phyloP scores from a whole-genome alignment of 1,140 invertebrate genomes.

The Drosophila lowei region DNA sequence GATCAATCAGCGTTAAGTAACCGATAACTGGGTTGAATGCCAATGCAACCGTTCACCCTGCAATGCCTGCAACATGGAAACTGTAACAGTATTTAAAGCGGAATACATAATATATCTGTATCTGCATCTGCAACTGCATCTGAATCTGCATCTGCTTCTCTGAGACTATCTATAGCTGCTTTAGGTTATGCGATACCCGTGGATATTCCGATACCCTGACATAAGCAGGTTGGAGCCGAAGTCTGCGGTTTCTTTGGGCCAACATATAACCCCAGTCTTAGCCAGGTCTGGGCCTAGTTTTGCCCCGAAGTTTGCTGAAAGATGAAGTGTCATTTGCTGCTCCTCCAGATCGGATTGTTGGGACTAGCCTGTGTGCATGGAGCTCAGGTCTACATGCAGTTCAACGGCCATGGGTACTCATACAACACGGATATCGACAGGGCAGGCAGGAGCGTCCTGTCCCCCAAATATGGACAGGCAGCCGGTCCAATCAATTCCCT shows the following conservation, averaged over 20 bases:
- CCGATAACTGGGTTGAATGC: constrained; percentile 3
- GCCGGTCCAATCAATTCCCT: constrained; percentile 19
- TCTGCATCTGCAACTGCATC: neutral
- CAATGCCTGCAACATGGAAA: constrained; percentile 8
- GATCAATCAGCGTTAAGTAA: constrained; percentile 44
- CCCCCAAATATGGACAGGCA: constrained; percentile 32
- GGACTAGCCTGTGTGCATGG: constrained; percentile 3
- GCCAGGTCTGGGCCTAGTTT: constrained; percentile 33
- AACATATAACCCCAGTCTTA: constrained; percentile 31
- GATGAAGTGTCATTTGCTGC: constrained; percentile 27
- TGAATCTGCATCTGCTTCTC: constrained; percentile 21
- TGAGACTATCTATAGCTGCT: too few species aligned
- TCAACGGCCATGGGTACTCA: constrained; percentile 59
- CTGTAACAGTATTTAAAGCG: constrained; percentile 69
- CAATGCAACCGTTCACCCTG: too few species aligned
- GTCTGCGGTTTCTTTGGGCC: constrained; percentile 36
- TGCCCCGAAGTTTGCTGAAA: neutral
- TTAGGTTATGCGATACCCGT: constrained; percentile 48
- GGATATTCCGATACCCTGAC: neutral
- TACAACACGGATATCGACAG: constrained; percentile 57
- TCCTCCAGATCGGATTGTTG: constrained; percentile 8
- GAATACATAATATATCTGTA: constrained; percentile 46
- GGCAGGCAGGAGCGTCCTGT: constrained; percentile 18
- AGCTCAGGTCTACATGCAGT: constrained; percentile 60
- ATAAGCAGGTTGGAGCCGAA: constrained; percentile 31